These are phyloP conservation scores for Lobophora halterata DNA, from an alignment of 2,888 invertebrate genomes.

Conservation along the genomic window DNA sequence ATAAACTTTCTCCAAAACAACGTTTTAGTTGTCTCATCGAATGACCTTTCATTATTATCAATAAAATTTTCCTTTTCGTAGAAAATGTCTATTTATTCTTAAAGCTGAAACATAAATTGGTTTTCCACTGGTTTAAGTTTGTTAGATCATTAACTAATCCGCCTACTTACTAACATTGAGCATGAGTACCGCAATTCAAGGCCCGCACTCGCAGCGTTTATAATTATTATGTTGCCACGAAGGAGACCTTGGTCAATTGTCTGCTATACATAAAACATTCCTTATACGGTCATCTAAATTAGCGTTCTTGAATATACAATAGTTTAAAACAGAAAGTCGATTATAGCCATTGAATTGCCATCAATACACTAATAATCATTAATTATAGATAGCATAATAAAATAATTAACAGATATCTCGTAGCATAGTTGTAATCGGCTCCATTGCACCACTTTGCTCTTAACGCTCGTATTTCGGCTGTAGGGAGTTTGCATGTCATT, in stretches of 20 bases:
- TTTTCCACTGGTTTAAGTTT: slow-evolving; percentile 12
- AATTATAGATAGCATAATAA: slow-evolving; percentile 27
- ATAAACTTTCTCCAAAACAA: too few relatives aligned
- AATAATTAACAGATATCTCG: slow-evolving; percentile 38
- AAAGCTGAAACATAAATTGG: too few relatives aligned
- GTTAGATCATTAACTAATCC: slow-evolving; percentile 2
- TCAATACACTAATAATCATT: slow-evolving; percentile 13
- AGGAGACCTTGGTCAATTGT: slow-evolving; percentile 21
- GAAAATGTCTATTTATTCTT: too few relatives aligned
- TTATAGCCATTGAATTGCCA: slow-evolving; percentile 11
- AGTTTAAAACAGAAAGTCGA: slow-evolving; percentile 5
- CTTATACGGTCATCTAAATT: neutral
- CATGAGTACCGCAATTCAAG: neutral
- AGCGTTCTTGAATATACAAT: slow-evolving; percentile 1
- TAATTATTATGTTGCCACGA: slow-evolving; percentile 6
- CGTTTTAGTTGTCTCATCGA: too few relatives aligned
- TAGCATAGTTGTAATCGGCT: slow-evolving; percentile 58
- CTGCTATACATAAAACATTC: neutral
- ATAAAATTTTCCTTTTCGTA: too few relatives aligned
- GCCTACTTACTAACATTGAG: slow-evolving; percentile 1
- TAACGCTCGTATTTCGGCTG: slow-evolving; percentile 57
- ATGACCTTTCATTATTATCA: too few relatives aligned
- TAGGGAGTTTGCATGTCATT: slow-evolving; percentile 51
- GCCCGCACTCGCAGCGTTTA: neutral
- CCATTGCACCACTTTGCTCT: slow-evolving; percentile 78